These are phyloP conservation scores for Cynocephalus volans DNA, from an alignment of 2,113 vertebrate species.

Conservation along the genomic window DNA sequence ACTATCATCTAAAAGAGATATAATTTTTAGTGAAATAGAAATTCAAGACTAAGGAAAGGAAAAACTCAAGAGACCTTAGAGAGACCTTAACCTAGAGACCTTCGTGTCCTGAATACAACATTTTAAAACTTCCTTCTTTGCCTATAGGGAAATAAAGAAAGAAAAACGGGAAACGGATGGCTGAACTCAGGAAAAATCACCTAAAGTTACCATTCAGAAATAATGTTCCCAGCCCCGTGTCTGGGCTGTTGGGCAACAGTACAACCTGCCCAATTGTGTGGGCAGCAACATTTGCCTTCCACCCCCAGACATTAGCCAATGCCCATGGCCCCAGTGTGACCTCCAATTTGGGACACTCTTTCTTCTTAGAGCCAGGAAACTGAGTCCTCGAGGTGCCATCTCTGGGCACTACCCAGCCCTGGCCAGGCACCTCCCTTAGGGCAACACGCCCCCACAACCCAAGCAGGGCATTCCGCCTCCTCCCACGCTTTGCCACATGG, in stretches of 20 bases:
- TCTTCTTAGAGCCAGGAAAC: background rate
- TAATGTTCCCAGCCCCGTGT: background rate
- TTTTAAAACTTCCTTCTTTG: background rate
- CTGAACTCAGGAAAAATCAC: background rate
- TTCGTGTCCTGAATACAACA: background rate
- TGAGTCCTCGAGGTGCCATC: background rate
- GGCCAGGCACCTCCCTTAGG: background rate
- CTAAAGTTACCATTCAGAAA: background rate
- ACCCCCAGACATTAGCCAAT: background rate
- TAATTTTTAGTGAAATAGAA: background rate
- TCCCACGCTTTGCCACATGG: too few species aligned
- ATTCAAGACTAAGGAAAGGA: background rate
- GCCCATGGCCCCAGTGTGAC: background rate
- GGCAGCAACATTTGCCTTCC: background rate
- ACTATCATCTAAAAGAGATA: background rate
- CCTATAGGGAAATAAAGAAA: background rate
- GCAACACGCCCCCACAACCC: background rate
- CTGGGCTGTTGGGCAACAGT: background rate
- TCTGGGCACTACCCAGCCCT: rapidly evolving
- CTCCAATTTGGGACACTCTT: background rate
- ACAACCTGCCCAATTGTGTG: background rate
- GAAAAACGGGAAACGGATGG: background rate
- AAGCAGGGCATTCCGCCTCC: too few species aligned
- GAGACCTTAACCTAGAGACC: background rate
- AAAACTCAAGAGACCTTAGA: background rate